Percentiles rank a stretch among this genome's conserved stretches.
phyloP scores from a whole-genome alignment of 1,140 invertebrate species.

The Rhizoglyphus robini region DNA sequence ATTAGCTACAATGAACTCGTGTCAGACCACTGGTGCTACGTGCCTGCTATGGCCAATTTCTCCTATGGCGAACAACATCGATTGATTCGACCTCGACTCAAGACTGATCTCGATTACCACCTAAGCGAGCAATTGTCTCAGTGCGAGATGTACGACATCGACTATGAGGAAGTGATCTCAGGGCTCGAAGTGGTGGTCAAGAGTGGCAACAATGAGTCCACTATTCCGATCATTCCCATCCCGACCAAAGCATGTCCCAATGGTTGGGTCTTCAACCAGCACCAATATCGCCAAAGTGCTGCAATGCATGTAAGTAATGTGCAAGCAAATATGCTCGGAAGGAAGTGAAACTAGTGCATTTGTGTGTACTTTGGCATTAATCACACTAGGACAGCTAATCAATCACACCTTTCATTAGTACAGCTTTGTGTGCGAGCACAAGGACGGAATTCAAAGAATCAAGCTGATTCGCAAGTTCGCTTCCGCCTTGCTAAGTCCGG shows the following conservation, averaged over 20 bases:
- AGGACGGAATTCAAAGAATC: background rate
- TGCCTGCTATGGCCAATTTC: slow-evolving; percentile 8
- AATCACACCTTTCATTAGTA: background rate
- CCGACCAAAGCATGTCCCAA: background rate
- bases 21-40: slow-evolving; percentile 17
- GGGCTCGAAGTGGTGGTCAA: background rate
- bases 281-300: slow-evolving; percentile 7
- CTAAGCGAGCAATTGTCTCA: background rate
- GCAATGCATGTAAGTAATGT: slow-evolving; percentile 18
- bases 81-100: slow-evolving; percentile 12
- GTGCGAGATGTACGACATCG: slow-evolving; percentile 17
- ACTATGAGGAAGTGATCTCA: background rate
- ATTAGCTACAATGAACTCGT: slow-evolving; percentile 3
- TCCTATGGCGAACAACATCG: slow-evolving; percentile 17
- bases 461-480: background rate
- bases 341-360: background rate
- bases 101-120: background rate
- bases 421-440: background rate
- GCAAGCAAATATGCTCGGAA: no score
- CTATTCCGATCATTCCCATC: background rate
- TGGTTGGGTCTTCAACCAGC: slow-evolving; percentile 8
- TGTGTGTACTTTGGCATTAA: background rate
- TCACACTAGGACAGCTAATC: background rate
- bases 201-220: background rate
- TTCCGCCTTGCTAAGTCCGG: background rate